Conservation (phyloP, 2,797 vertebrate genomes). For the Sternarchorhynchus goeldii region DNA sequence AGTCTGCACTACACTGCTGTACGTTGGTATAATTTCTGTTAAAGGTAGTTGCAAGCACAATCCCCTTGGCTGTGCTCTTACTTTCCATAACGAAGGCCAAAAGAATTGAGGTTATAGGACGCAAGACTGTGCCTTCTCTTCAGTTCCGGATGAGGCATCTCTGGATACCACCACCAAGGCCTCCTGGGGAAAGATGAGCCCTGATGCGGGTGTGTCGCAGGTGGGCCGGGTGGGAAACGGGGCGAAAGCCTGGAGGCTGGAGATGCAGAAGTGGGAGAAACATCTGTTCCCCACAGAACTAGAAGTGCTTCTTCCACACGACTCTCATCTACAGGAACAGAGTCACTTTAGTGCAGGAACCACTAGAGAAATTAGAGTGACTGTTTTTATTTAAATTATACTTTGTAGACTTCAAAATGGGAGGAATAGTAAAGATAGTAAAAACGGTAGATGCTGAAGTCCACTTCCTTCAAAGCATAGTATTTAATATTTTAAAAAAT, state of each 20-base stretch:
- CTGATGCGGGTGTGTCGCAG: slow-evolving; percentile 26
- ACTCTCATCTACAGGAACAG: slow-evolving; percentile 45
- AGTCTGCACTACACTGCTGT: not conserved
- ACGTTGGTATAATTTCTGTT: not conserved
- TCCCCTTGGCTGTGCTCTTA: slow-evolving; percentile 35
- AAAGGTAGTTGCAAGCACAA: not conserved
- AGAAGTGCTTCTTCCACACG: slow-evolving; percentile 52
- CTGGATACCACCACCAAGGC: slow-evolving; percentile 57
- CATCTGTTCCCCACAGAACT: slow-evolving; percentile 52
- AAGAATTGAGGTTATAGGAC: slow-evolving; percentile 80
- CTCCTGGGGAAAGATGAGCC: slow-evolving; percentile 33
- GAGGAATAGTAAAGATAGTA: too few relatives aligned
- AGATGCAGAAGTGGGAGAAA: not conserved
- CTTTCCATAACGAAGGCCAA: slow-evolving; percentile 80
- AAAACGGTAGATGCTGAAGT: too few relatives aligned
- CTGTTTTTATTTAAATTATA: too few relatives aligned
- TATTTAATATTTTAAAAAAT: too few relatives aligned
- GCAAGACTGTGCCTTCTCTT: slow-evolving; percentile 69
- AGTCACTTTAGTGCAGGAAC: not conserved
- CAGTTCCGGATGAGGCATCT: slow-evolving; percentile 43
- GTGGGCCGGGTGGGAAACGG: not conserved
- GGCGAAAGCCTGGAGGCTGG: slow-evolving; percentile 26
- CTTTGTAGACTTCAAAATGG: too few relatives aligned
- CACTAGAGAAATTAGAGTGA: not conserved
- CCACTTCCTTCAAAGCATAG: too few relatives aligned